Conservation (phyloP, 1,140 invertebrate species). For the Diorhabda carinulata region DNA sequence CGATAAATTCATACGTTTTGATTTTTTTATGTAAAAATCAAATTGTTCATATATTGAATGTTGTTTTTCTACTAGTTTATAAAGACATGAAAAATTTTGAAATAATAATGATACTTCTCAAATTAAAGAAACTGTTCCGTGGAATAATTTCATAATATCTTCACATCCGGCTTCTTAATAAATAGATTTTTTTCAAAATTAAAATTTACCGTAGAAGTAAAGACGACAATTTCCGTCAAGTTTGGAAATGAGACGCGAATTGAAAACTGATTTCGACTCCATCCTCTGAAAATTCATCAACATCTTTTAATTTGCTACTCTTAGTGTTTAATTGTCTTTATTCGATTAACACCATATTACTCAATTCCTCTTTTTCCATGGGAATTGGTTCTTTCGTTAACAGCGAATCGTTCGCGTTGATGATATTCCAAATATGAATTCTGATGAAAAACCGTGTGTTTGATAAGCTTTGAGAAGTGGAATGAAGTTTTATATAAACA, state of each 20-base stretch:
- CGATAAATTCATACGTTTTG: no score
- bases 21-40: no score
- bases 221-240: slow-evolving; percentile 40
- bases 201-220: slow-evolving; percentile 28
- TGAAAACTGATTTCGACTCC: slow-evolving; percentile 39
- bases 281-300: slow-evolving; percentile 31
- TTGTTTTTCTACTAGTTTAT: no score
- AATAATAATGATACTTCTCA: neutral
- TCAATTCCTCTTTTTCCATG: slow-evolving; percentile 12
- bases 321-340: slow-evolving; percentile 31
- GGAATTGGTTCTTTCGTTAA: neutral
- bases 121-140: neutral
- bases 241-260: slow-evolving; percentile 43
- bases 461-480: no score
- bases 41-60: no score
- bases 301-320: slow-evolving; percentile 36
- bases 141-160: neutral
- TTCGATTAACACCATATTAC: slow-evolving; percentile 23
- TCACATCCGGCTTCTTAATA: neutral
- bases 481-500: no score
- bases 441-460: no score
- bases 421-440: no score
- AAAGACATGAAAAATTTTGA: no score
- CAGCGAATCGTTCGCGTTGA: no score
- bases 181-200: slow-evolving; percentile 12